Conservation (phyloP, 2,888 invertebrate genomes). For the Xanthorhoe designata region DNA sequence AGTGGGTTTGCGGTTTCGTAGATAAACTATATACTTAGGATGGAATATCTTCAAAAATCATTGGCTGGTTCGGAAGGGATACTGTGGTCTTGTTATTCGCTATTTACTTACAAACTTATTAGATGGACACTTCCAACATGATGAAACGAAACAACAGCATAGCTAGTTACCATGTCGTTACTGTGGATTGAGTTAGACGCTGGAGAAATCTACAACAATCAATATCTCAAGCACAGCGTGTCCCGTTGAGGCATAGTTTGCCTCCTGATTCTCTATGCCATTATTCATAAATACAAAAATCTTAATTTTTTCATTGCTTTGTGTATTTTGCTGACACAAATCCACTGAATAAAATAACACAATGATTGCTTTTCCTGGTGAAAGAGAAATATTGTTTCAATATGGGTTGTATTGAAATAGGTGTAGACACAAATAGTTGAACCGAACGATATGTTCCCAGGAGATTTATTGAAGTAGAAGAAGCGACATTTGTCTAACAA, state of each 20-base stretch:
- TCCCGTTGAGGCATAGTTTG: too few species aligned
- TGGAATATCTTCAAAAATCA: conserved; percentile 4
- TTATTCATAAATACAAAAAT: too few species aligned
- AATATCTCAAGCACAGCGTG: too few species aligned
- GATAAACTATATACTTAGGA: conserved; percentile 20
- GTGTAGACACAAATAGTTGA: conserved; percentile 7
- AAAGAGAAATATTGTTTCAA: conserved; percentile 10
- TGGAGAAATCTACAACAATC: too few species aligned
- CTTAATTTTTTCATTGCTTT: background rate
- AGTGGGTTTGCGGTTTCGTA: conserved; percentile 15
- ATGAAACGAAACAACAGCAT: too few species aligned
- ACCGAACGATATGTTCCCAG: conserved; percentile 3
- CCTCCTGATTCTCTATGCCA: too few species aligned
- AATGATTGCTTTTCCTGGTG: conserved; percentile 1
- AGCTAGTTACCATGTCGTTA: too few species aligned
- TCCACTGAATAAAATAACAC: background rate
- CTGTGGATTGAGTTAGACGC: too few species aligned
- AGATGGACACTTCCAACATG: too few species aligned
- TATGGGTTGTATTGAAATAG: conserved; percentile 8
- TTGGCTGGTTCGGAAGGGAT: too few species aligned
- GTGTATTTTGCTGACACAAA: background rate
- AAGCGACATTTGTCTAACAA: background rate
- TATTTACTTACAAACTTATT: too few species aligned
- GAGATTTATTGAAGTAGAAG: conserved; percentile 19
- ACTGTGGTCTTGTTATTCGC: too few species aligned